Base-by-base conservation (phyloP, 2,113 vertebrate species). In the Tragulus kanchil region DNA sequence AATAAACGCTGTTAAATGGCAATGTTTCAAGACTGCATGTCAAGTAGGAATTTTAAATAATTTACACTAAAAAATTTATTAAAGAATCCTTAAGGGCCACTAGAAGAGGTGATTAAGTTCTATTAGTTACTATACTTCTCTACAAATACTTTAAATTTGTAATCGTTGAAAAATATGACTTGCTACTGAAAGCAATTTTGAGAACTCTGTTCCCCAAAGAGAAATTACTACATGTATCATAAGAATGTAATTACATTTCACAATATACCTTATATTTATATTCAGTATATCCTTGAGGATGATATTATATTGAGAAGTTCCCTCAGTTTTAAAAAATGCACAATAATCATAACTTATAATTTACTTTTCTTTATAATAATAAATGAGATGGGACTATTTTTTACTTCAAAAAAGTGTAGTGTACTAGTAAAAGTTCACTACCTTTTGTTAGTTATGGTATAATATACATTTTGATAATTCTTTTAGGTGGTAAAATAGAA, bases 121-220 rank as follows among this genome's bases (percentile, higher is more conserved):
- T 94, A 26, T 81, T 52, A 77, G 42, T 81, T 88, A 77, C 82
- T 77, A 90, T 48, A 42, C 9, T 85, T 86, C 65, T 48, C 52
- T 81, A 93, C 52, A 93, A 93, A 89, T 69, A 85, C 85, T 91
- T 86, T 59, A 28, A 85, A 65, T 69, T 14, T 87, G 36, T 31
- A 87, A 61, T 31, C 13, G 67, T 26, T 73, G 36, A 82, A 90
- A 87, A 90, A 90, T 67, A 69, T 10, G 12, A 54, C 28, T 67
- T 88, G 15, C 45, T 84, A 59, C 21, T 78, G 21, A 65, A 36
- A 11, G 6, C 78, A 52, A 84, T 93, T 93, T 90, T 85, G 58
- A 95, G 84, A 69, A 93, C 8, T 16, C n/a, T 61, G 25, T 78
- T 88, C 31, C n/a, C 45, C 50, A 61, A 84, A 59, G 9, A 79